Base-by-base conservation (phyloP, 2,888 invertebrate species). In the Harmothoe impar region DNA sequence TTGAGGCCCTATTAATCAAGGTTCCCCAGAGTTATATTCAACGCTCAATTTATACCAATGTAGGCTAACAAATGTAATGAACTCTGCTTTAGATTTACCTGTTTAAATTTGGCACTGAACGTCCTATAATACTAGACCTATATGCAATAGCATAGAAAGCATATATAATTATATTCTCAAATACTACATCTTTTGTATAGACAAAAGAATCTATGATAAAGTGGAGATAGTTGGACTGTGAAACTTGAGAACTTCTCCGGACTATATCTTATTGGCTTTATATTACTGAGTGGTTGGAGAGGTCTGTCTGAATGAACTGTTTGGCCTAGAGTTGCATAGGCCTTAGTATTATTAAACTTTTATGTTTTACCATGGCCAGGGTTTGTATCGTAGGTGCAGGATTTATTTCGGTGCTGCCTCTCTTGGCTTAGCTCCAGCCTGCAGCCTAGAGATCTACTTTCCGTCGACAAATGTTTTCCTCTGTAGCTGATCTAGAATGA, bases 61-160 rank as follows among this genome's bases (percentile, higher is more conserved):
- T 72, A 72, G 31, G 43, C 43, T 43, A 43, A 43, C 72, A 81
- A 33, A 23, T 35, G 43, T 31, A 15, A 62, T 23, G 20, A 81
- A 43, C 20, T 20, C 33, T 81, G 15, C 31, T 35, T 81, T 81
- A 81, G 81, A 15, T 33, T 35, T 35, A 33, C 20, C 25, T 81
- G 17, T 43, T 81, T 43, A 5, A 81, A 81, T 35, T 35, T 81
- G 81, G 25, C 43, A 81, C 33, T 81, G 1, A 81, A 35, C 35
- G n/a, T 35, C 35, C 43, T 81, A 35, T 81, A n/a, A 25, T 25
- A 23, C 62, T 15, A n/a, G 62, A 81, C 81, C 15, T 81, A 35
- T 81, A 81, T 81, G 81, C 43, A 81, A 81, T 81, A 81, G 81
- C n/a, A 81, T 81, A 81, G 81, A 81, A 23, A 12, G 25, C 33